Evolutionary conservation across 2,113 vertebrate genomes (phyloP), one percentile per base, ranked within the genome.

Genomic region (Leucosticte australis): DNA sequence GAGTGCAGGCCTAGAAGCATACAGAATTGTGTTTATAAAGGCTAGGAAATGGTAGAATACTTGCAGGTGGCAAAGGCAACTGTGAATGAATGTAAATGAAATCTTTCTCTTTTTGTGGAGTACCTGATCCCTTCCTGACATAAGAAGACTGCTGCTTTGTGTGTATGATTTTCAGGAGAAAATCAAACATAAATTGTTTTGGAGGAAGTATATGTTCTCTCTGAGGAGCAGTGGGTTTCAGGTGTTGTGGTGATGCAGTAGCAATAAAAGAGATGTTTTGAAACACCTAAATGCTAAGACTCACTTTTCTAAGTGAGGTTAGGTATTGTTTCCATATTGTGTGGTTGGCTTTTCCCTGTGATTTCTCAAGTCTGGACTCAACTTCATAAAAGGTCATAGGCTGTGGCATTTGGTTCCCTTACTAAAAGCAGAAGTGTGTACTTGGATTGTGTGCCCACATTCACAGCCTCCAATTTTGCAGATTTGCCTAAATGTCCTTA

Each of bases 141-240:
- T 24, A 35, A 65, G 14, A 24, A 2, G 6, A 8, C 21, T 56
- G 5, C 30, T 65, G 39, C 62, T 62, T 50, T 57, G 1, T 62
- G 8, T 33, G 2, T 46, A 9, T 52, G n/a, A 16, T 14, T 69
- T 78, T 47, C 0, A 1, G 11, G 7, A 88, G 13, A 9, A 37
- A 9, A 53, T 53, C 7, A 53, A 30, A 53, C 28, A 30, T 18
- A 53, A 31, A 53, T 53, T 19, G 17, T 30, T 57, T 46, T 6
- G 1, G 19, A 41, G 37, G 10, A 74, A n/a, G 1, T 23, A 2
- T 9, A 13, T 35, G 7, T 83, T 64, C 11, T 78, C 14, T 79
- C 59, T 39, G 42, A 78, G 44, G 7, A 86, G 4, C 31, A 26
- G 1, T 50, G 27, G 2, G 9, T 86, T 88, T 86, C 57, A 65